Evolutionary conservation across 2,888 invertebrate species (phyloP), one percentile per base, ranked within the genome.

Genomic region (Odiellus spinosus): DNA sequence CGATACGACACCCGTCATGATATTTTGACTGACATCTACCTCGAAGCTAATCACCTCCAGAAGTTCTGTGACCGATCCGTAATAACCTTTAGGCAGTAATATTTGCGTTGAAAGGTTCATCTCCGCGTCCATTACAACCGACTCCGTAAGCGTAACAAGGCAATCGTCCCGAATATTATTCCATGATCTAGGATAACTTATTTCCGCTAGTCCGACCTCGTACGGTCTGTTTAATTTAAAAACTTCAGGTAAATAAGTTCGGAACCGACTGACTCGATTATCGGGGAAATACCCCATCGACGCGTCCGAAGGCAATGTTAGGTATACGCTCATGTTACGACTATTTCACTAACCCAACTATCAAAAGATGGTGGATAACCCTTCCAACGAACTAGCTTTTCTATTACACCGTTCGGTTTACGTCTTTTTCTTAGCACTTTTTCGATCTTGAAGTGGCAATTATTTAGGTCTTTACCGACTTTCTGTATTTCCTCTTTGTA

Each of bases 251-350:
- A 61, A 42, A n/a, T 56, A 53, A 5, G 56, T 59, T 41, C 15
- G 49, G 45, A 53, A 61, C 26, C 51, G 41, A 10, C 56, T 46
- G 5, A 58, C 49, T 6, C 48, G 58, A 45, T 59, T 60, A 21
- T 53, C 44, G 0, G 55, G 55, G 49, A 53, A 59, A 39, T 56
- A 55, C 2, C 42, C 6, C 53, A 56, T 56, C 8, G 55, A 55
- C 35, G 53, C 56, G 42, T 59, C 57, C 26, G 51, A 53, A 15
- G 54, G 47, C 2, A 59, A 40, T 5, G 54, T 56, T 4, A 58
- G 11, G 46, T 53, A 58, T 4, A 38, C 4, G 11, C 38, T 38
- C 38, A 38, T 38, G 6, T 38, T 38, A 17, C 5, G 26, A 26
- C 26, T 26, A 26, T 26, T 26, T 26, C 26, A 6, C 8, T 4